Evolutionary conservation across 2,888 invertebrate genomes (phyloP).

Genomic region (Agrypnus murinus): DNA sequence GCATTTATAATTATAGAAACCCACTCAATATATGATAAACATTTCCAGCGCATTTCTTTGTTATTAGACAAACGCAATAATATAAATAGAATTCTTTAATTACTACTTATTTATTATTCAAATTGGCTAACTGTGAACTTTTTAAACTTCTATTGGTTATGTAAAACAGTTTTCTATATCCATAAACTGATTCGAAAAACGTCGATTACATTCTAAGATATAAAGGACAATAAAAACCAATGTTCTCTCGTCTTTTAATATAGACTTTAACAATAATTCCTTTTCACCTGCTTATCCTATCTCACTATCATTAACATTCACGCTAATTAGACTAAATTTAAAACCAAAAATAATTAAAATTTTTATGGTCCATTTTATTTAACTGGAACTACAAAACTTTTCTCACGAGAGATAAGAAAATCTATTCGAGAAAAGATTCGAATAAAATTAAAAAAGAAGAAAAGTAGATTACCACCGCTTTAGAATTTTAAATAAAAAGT

Average conservation of each 20-base stretch:
- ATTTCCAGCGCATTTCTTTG: too few relatives aligned
- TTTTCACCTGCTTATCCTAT: slow-evolving; percentile 33
- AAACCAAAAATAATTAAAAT: slow-evolving; percentile 36
- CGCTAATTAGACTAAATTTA: slow-evolving; percentile 34
- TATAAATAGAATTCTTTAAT: too few relatives aligned
- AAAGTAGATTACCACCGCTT: too few relatives aligned
- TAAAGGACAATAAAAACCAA: slow-evolving; percentile 33
- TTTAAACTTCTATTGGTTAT: neutral
- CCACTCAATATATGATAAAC: too few relatives aligned
- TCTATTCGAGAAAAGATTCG: too few relatives aligned
- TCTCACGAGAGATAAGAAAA: slow-evolving; percentile 36
- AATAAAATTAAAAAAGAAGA: too few relatives aligned
- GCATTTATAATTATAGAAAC: too few relatives aligned
- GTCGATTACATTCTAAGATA: slow-evolving; percentile 34
- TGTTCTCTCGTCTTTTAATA: slow-evolving; percentile 34
- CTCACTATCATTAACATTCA: slow-evolving; percentile 13
- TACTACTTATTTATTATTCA: too few relatives aligned
- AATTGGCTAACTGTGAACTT: too few relatives aligned
- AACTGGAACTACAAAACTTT: slow-evolving; percentile 26
- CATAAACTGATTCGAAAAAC: slow-evolving; percentile 24
- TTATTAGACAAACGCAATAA: too few relatives aligned
- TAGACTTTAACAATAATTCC: slow-evolving; percentile 34
- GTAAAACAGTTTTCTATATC: neutral
- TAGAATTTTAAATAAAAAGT: neutral
- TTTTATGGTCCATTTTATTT: slow-evolving; percentile 20